Base-by-base conservation (phyloP, 2,797 vertebrate species). In the Silurus lanzhouensis region DNA sequence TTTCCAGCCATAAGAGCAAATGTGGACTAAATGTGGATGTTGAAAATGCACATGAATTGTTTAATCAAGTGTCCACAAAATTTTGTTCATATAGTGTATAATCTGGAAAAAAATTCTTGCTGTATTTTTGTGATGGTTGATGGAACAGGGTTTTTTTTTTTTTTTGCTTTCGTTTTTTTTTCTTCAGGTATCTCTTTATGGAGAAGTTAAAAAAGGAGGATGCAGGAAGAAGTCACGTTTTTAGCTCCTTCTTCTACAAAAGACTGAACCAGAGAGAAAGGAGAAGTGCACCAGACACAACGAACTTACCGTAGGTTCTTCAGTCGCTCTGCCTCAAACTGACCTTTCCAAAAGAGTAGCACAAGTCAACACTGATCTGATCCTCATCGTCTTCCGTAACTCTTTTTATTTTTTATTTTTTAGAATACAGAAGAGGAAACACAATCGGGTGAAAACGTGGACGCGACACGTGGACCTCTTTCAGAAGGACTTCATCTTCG, bases 211-310 rank as follows among this genome's bases (percentile, higher is more conserved):
- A 96, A 93, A 97, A 97, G 86, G 97, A 97, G 89, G 97, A 99
- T 60, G 96, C 98, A 72, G 95, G 96, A 58, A 95, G 96, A 87
- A 99, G 98, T 94, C 98, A 99, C 57, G 95, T 99, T 61, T 99
- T 99, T 92, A 99, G 98, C 93, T 99, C 98, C 7, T 99, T 99
- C 92, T 99, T 99, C 86, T 99, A 99, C 90, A 99, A 99, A 93
- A 94, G 98, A 78, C 97, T 99, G 91, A 99, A 99, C 96, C 98
- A 99, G 92, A 95, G 97, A 88, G 98, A 99, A 89, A 95, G 97
- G 79, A 94, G 97, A 91, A 97, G 89, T 81, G 91, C 93, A 3
- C 92, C 95, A 0, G 98, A 99, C 89, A 92, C 96, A 1, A 92
- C 95, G 52, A 97, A 95, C 90, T 93, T 99, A 81, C 97, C 98